These are phyloP conservation scores for Melolontha melolontha DNA, from an alignment of 2,888 invertebrate genomes.

Conservation along the genomic window DNA sequence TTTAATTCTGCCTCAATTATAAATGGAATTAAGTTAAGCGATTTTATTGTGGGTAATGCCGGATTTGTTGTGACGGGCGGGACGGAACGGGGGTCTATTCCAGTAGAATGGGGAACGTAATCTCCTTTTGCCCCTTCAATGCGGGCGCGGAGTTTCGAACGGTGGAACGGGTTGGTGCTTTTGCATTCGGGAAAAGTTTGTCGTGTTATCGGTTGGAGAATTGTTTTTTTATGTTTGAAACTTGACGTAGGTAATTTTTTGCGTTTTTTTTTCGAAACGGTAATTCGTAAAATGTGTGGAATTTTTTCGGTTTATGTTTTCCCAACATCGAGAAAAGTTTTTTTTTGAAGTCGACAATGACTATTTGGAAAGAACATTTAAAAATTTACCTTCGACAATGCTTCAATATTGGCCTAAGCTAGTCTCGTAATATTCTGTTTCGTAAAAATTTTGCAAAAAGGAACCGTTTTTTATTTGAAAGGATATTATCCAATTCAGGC, in stretches of 20 bases:
- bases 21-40: conserved; percentile 41
- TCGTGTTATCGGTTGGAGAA: background rate
- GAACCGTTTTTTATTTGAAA: no score
- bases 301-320: no score
- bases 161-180: background rate
- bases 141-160: background rate
- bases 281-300: no score
- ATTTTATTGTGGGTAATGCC: conserved; percentile 36
- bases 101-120: background rate
- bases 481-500: no score
- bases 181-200: conserved; percentile 12
- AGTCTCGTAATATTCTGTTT: no score
- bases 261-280: background rate
- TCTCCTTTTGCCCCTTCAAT: no score
- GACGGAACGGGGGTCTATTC: background rate
- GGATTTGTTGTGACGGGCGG: conserved; percentile 21
- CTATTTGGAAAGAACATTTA: no score
- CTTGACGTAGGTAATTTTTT: background rate
- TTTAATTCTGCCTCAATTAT: conserved; percentile 43
- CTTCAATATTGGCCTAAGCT: no score
- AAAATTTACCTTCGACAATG: no score
- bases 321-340: no score
- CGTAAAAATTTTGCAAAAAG: no score
- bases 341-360: no score
- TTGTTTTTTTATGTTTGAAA: conserved; percentile 11